Evolutionary conservation across 2,113 vertebrate genomes (phyloP), one percentile per base, ranked within the genome.

Genomic region (Hydropotes inermis): DNA sequence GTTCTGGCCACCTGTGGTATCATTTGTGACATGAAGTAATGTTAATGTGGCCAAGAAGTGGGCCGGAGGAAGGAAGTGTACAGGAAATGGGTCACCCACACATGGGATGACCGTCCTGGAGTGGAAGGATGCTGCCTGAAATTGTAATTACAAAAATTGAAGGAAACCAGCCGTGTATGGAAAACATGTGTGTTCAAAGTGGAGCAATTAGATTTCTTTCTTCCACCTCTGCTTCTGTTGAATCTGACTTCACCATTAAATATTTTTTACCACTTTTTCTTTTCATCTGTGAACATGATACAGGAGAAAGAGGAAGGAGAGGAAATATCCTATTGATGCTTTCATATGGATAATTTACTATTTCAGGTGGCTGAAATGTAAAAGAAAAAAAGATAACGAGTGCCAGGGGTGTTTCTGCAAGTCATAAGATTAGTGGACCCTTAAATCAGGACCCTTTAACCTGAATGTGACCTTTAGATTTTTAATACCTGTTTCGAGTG

Each of bases 31-130:
- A 94, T 28, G 55, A n/a, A 95, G 60, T 57, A 39, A 89, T 55
- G 91, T 78, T 94, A 94, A 92, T 60, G 78, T 91, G 91, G 93
- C 93, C 93, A 96, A 94, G 83, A 97, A 91, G 98, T 97, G 97
- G 91, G 95, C 47, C 0, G 28, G 74, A 96, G 97, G 97, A 97
- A 98, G 97, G 95, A 97, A 97, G 88, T 1, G 39, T 86, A 84
- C 70, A 95, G 98, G 97, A 98, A 97, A 96, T 55, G 60, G 94
- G 91, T 70, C 94, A 91, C 79, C 97, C 97, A 84, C 94, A 97
- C 94, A 97, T 84, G 95, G 82, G 91, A 95, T 91, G 89, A 91
- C 88, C 25, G 9, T 64, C 61, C 91, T 47, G 83, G 67, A 95
- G 30, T 21, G 54, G 39, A 95, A 57, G 82, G 98, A 81, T 21